Evolutionary conservation across 1,140 invertebrate genomes (phyloP).

Genomic region (Drosophila burlai): DNA sequence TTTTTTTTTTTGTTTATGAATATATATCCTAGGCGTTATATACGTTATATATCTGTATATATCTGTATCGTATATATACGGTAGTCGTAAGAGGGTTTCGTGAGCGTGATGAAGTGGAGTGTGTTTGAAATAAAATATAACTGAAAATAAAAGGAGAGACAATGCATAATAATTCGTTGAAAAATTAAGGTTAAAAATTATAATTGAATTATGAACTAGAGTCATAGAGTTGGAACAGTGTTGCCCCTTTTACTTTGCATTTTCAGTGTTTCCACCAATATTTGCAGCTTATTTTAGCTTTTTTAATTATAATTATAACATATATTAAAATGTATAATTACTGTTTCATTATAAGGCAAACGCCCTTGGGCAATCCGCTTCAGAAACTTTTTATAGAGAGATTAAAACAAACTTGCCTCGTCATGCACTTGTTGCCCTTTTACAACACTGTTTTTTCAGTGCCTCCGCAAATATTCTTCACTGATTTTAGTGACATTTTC

Average conservation of each 20-base stretch:
- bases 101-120: constrained; percentile 18
- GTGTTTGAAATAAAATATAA: constrained; percentile 35
- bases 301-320: too few relatives aligned
- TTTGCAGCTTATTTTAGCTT: too few relatives aligned
- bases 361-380: too few relatives aligned
- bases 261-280: too few relatives aligned
- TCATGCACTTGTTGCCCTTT: too few relatives aligned
- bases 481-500: too few relatives aligned
- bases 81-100: constrained; percentile 23
- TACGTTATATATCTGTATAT: constrained; percentile 26
- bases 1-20: constrained; percentile 24
- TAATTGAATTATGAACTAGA: neutral
- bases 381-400: too few relatives aligned
- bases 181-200: neutral
- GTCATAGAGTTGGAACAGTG: neutral
- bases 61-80: constrained; percentile 21
- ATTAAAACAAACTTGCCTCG: too few relatives aligned
- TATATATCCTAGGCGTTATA: constrained; percentile 20
- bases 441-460: neutral
- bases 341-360: too few relatives aligned
- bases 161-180: neutral
- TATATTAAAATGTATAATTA: too few relatives aligned
- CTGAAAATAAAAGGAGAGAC: neutral
- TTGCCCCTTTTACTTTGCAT: too few relatives aligned
- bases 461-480: neutral